Base-by-base conservation (phyloP, 1,140 invertebrate genomes). In the Neodiprion pinetum region DNA sequence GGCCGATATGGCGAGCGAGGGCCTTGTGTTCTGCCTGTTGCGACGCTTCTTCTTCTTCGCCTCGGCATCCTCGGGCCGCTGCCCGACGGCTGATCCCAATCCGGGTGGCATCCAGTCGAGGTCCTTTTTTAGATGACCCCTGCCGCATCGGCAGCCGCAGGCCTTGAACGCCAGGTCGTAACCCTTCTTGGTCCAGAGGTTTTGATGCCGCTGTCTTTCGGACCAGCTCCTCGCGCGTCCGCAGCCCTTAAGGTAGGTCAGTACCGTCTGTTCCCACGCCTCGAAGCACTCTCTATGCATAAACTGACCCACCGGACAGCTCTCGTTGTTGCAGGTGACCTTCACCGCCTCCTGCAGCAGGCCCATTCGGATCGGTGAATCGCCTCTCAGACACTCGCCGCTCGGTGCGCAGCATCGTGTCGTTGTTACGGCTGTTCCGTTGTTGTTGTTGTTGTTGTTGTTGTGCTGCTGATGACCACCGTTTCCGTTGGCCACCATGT, bases 241-340 rank as follows among this genome's bases (percentile, higher is more conserved):
- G 88, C 95, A 96, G 9, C 94, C 94, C 83, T 97, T 96, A 67
- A 98, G 90, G 83, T 96, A 97, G 50, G 93, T 93, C 75, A 98
- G 90, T 17, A 98, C 94, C 8, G 92, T 91, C 84, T 94, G 93
- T 88, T 99, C 97, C 96, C 96, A 99, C 70, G 93, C 91, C 48
- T 98, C 95, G 89, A 98, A 99, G 88, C 97, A 99, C 81, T 96
- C 95, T 75, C 94, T 92, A 90, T 99, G 97, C 97, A 99, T 99
- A 88, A 94, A 98, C 82, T 94, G 92, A 23, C 97, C 96, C 78
- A 92, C 90, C 67, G 91, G 89, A 89, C 97, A 99, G 75, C 93
- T 92, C 80, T 98, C 97, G 90, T 98, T 98, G 91, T 97, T 98
- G 91, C 97, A 99, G 66, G 94, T 91, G n/a, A 98, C 95, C 85